Conservation (phyloP, 2,888 invertebrate genomes). For the Anaspis maculata region DNA sequence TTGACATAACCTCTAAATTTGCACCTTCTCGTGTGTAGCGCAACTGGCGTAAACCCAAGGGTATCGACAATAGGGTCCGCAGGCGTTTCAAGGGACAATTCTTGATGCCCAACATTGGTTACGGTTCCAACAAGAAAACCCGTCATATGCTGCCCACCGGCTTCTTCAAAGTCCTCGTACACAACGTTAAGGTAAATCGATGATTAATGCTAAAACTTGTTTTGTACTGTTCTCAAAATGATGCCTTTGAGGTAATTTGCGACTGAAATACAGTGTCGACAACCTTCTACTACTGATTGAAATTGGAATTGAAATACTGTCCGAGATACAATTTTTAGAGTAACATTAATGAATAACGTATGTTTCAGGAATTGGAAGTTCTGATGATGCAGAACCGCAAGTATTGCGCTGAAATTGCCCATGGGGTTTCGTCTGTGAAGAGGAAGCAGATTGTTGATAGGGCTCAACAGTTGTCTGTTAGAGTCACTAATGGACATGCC, state of each 20-base stretch:
- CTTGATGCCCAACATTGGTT: slow-evolving; percentile 99
- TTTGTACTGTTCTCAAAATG: no score
- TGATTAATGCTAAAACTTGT: not conserved
- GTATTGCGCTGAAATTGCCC: slow-evolving; percentile 96
- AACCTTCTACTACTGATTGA: no score
- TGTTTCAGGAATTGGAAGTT: slow-evolving; percentile 82
- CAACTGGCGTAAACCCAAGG: slow-evolving; percentile 99
- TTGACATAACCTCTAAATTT: slow-evolving; percentile 3
- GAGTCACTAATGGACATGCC: slow-evolving; percentile 93
- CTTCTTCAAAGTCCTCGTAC: slow-evolving; percentile 90
- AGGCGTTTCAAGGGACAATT: slow-evolving; percentile 99
- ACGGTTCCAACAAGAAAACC: slow-evolving; percentile 90
- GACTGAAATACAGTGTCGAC: slow-evolving; percentile 38
- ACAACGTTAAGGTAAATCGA: slow-evolving; percentile 71
- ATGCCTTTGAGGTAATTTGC: slow-evolving; percentile 42
- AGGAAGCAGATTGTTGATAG: slow-evolving; percentile 93
- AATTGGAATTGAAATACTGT: no score
- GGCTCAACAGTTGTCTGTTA: slow-evolving; percentile 90
- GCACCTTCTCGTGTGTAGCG: slow-evolving; percentile 48
- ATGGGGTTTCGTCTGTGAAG: slow-evolving; percentile 96
- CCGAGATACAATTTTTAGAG: no score
- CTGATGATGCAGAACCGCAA: slow-evolving; percentile 98
- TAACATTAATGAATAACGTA: no score
- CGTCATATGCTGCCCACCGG: slow-evolving; percentile 97
- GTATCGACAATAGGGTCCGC: slow-evolving; percentile 99